These are phyloP conservation scores for Sebastes hubbsi DNA, from an alignment of 2,797 vertebrate genomes.

Conservation along the genomic window DNA sequence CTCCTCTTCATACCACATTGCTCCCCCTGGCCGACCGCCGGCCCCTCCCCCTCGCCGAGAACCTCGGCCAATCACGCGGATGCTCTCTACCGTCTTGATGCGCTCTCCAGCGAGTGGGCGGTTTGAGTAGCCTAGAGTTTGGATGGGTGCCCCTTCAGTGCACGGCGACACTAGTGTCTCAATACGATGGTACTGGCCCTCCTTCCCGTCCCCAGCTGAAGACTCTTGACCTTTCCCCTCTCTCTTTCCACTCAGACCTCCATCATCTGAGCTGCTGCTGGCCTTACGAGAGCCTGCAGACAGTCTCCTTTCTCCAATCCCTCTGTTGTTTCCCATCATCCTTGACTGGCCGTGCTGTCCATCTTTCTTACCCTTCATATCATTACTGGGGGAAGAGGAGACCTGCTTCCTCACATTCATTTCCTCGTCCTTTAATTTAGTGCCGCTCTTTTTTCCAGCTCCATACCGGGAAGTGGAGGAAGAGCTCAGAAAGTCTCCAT, in stretches of 20 bases:
- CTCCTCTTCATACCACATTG: slow-evolving; percentile 85
- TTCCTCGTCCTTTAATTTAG: slow-evolving; percentile 79
- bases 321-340: slow-evolving; percentile 53
- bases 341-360: slow-evolving; percentile 52
- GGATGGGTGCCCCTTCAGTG: slow-evolving; percentile 86
- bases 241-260: slow-evolving; percentile 50
- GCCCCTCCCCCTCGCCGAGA: slow-evolving; percentile 75
- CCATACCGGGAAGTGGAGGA: slow-evolving; percentile 74
- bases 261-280: slow-evolving; percentile 69
- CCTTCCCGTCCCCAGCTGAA: slow-evolving; percentile 65
- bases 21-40: slow-evolving; percentile 73
- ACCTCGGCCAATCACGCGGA: slow-evolving; percentile 90
- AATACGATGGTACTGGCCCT: slow-evolving; percentile 90
- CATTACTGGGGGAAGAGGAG: slow-evolving; percentile 44
- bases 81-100: slow-evolving; percentile 96
- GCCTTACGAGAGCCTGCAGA: slow-evolving; percentile 69
- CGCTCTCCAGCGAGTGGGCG: slow-evolving; percentile 88
- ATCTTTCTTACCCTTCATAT: slow-evolving; percentile 74
- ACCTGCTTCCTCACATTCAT: slow-evolving; percentile 58
- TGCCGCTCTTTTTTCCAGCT: slow-evolving; percentile 81
- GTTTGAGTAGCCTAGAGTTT: slow-evolving; percentile 88
- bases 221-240: slow-evolving; percentile 54
- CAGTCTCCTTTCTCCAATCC: slow-evolving; percentile 62
- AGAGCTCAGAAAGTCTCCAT: slow-evolving; percentile 67
- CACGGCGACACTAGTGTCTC: slow-evolving; percentile 91